phyloP scores from a whole-genome alignment of 1,140 invertebrate species.

The Goniozus legneri region DNA sequence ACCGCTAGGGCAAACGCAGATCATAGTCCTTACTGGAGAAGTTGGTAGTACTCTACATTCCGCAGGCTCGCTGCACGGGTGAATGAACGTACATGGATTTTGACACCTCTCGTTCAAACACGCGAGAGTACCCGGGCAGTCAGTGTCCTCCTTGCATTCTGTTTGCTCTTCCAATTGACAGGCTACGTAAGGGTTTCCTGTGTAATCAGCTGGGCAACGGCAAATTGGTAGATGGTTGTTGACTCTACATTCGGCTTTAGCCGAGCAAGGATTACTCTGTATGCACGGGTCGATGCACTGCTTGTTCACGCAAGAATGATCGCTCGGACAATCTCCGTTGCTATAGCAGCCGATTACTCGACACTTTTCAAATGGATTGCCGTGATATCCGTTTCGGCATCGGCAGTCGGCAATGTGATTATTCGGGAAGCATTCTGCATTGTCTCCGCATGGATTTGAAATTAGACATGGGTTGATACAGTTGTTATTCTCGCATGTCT shows the following conservation, averaged over 20 bases:
- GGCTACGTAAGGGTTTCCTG: slow-evolving; percentile 78
- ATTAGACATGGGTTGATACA: slow-evolving; percentile 79
- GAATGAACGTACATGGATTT: slow-evolving; percentile 74
- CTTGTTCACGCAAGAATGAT: slow-evolving; percentile 79
- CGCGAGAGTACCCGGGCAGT: slow-evolving; percentile 75
- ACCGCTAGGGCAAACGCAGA: slow-evolving; percentile 83
- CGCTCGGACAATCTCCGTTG: slow-evolving; percentile 82
- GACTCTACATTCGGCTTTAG: slow-evolving; percentile 73
- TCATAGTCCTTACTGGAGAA: slow-evolving; percentile 80
- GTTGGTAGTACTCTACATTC: slow-evolving; percentile 78
- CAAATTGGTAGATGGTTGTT: slow-evolving; percentile 80
- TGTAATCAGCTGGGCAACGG: slow-evolving; percentile 68
- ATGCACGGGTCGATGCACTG: slow-evolving; percentile 85
- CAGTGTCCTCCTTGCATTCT: slow-evolving; percentile 75
- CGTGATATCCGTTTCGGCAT: slow-evolving; percentile 75
- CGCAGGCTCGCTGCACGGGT: slow-evolving; percentile 76
- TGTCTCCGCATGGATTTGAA: slow-evolving; percentile 74
- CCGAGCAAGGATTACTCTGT: slow-evolving; percentile 73
- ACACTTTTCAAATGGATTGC: slow-evolving; percentile 75
- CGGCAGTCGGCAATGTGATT: slow-evolving; percentile 74
- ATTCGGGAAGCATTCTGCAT: slow-evolving; percentile 78
- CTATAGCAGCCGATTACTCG: slow-evolving; percentile 80
- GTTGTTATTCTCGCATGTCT: slow-evolving; percentile 79
- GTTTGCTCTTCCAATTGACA: slow-evolving; percentile 69
- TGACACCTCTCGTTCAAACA: slow-evolving; percentile 80